Evolutionary conservation across 2,888 invertebrate species (phyloP).

Genomic region (Heliconius cydno): DNA sequence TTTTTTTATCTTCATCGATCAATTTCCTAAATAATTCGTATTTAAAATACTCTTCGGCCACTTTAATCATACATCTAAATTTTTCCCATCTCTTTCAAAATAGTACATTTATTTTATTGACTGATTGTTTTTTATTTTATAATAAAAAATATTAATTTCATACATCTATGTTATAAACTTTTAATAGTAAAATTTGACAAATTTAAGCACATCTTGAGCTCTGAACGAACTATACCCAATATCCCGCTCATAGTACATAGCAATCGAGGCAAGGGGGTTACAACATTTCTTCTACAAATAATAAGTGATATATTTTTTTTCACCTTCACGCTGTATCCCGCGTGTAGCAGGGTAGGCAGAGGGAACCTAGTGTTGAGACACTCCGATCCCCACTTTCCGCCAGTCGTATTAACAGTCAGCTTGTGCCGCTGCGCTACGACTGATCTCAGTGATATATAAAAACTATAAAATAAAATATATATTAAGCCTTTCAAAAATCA

Average conservation of each 20-base stretch:
- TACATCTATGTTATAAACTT: constrained; percentile 7
- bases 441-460: too few relatives aligned
- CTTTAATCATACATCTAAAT: background rate
- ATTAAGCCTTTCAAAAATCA: too few relatives aligned
- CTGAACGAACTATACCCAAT: constrained; percentile 58
- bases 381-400: too few relatives aligned
- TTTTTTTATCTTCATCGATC: background rate
- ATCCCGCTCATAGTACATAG: constrained; percentile 67
- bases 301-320: background rate
- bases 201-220: constrained; percentile 40
- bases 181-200: constrained; percentile 4
- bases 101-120: constrained; percentile 16
- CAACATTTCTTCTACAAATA: constrained; percentile 19
- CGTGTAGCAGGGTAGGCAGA: too few relatives aligned
- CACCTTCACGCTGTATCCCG: too few relatives aligned
- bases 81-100: background rate
- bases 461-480: too few relatives aligned
- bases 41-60: background rate
- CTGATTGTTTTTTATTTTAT: constrained; percentile 7
- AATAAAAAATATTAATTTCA: constrained; percentile 17
- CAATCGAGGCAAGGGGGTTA: constrained; percentile 71
- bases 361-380: too few relatives aligned
- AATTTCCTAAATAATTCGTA: background rate
- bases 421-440: too few relatives aligned
- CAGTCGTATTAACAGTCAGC: too few relatives aligned